Evolutionary conservation across 2,888 invertebrate species (phyloP), one percentile per base, ranked within the genome.

Genomic region (Barypeithes pellucidus): DNA sequence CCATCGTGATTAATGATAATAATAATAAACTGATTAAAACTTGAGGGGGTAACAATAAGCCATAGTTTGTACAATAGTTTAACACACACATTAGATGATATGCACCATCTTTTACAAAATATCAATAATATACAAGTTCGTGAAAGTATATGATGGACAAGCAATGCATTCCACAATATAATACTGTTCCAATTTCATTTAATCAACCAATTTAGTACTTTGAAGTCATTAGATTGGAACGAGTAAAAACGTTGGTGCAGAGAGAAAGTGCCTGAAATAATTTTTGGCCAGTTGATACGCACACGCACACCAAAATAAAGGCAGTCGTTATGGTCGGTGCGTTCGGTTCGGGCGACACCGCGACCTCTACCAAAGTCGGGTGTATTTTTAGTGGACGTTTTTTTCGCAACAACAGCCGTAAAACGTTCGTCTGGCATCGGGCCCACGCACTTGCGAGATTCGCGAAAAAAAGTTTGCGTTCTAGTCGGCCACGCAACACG

Each of bases 331-430:
- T 65, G 71, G 71, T 67, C 59, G 47, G 68, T 75, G 71, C 71
- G 75, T 71, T 67, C 41, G 7, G 61, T 71, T 75, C 67, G 65
- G 63, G 62, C 43, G 73, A 69, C 47, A 61, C 67, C 62, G 60
- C 70, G 73, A 73, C 73, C 73, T 73, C 73, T 73, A 61, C 70
- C 66, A 73, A 73, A 73, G 73, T 70, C 73, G 70, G 73, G 59
- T 65, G 41, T 67, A 67, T 72, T 57, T 57, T 57, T 67, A 67
- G 67, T 66, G 47, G 20, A 33, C 16, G n/a, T 57, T 57, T 54
- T 57, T 57, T 57, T 57, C 33, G 54, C 33, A 33, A 5, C n/a
- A 50, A 24, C 24, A 33, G 33, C 33, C 33, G 54, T 16, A 18
- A 57, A 16, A 16, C 16, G 54, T 18, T 33, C 33, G 54, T 57